Evolutionary conservation across 2,888 invertebrate genomes (phyloP).

Genomic region (Tipula unca): DNA sequence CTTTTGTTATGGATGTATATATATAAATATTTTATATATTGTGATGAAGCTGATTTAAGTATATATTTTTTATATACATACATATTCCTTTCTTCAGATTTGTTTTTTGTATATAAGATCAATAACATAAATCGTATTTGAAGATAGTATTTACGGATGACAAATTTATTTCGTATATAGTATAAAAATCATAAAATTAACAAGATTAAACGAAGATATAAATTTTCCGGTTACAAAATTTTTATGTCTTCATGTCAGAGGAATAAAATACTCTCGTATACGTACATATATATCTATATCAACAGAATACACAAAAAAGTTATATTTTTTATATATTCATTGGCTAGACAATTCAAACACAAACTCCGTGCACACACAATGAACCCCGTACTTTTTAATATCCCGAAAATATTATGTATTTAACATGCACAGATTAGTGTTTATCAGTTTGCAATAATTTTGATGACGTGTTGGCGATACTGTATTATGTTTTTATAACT

Average conservation of each 20-base stretch:
- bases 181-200: neutral
- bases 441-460: neutral
- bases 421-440: neutral
- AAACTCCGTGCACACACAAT: neutral
- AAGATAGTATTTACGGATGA: neutral
- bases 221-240: neutral
- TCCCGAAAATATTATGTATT: neutral
- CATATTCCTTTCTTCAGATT: neutral
- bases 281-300: neutral
- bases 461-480: neutral
- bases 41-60: neutral
- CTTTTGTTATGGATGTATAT: neutral
- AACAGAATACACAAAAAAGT: neutral
- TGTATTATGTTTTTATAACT: neutral
- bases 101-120: neutral
- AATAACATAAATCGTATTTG: neutral
- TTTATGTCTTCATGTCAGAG: neutral
- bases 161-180: neutral
- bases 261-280: neutral
- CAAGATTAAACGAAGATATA: neutral
- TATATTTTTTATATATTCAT: neutral
- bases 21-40: neutral
- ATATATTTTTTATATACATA: neutral
- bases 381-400: neutral
- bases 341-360: neutral